These are phyloP conservation scores for Aldabrachelys gigantea DNA, from an alignment of 2,113 vertebrate species.

Conservation along the genomic window DNA sequence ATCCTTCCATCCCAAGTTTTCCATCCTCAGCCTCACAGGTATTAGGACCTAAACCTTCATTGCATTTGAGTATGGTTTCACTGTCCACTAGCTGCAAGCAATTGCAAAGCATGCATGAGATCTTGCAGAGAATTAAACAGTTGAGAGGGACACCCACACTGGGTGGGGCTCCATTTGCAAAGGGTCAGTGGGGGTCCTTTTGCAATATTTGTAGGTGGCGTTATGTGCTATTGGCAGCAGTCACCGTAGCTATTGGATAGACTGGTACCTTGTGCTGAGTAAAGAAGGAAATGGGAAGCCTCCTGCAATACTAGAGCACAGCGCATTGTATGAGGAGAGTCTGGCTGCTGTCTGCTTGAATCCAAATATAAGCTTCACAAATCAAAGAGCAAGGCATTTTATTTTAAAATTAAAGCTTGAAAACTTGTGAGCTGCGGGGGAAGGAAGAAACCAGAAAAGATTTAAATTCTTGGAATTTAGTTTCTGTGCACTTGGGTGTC, in stretches of 20 bases:
- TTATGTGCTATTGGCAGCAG: background rate
- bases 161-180: background rate
- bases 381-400: background rate
- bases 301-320: background rate
- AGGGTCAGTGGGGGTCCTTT: background rate
- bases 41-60: background rate
- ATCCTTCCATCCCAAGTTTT: background rate
- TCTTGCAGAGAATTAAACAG: background rate
- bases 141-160: background rate
- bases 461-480: background rate
- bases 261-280: background rate
- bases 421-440: background rate
- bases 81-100: background rate
- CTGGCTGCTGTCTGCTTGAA: background rate
- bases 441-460: background rate
- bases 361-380: background rate
- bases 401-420: background rate
- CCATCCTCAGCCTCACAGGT: fast-evolving
- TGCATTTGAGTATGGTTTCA: background rate
- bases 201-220: background rate
- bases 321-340: background rate
- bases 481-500: background rate
- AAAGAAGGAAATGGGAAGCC: background rate
- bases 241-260: background rate
- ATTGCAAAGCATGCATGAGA: background rate